These are phyloP conservation scores for Oxyura jamaicensis DNA, from an alignment of 2,113 vertebrate genomes.

Conservation along the genomic window DNA sequence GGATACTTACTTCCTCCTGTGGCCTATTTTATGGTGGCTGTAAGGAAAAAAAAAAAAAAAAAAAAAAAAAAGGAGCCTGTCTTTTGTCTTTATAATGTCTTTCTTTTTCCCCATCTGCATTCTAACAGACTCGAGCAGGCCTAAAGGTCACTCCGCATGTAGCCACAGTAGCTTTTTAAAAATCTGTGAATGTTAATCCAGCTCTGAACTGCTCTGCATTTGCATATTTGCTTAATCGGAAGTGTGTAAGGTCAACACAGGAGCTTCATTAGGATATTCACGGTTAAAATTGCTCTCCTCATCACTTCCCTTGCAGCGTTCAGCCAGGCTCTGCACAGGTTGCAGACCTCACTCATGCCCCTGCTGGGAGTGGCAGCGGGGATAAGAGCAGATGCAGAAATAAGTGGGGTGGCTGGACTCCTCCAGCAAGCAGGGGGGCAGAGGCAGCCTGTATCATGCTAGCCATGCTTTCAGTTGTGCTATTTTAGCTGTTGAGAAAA, in stretches of 20 bases:
- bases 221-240: conserved; percentile 73
- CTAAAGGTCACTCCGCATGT: conserved; percentile 59
- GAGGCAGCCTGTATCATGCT: neutral
- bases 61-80: neutral
- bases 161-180: conserved; percentile 52
- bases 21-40: neutral
- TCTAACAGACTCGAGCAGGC: conserved; percentile 46
- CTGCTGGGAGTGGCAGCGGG: neutral
- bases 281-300: conserved; percentile 58
- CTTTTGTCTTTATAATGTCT: conserved; percentile 41
- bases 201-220: conserved; percentile 44
- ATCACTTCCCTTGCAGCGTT: conserved; percentile 11
- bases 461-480: neutral
- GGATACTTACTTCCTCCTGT: neutral
- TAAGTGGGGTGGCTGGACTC: neutral
- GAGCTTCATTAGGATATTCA: conserved; percentile 67
- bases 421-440: neutral
- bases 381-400: conserved; percentile 6
- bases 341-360: neutral
- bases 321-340: neutral
- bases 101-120: conserved; percentile 46
- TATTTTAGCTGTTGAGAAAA: conserved; percentile 3
- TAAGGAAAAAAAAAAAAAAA: neutral
- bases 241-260: conserved; percentile 53
- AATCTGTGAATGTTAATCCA: conserved; percentile 63